Conservation (phyloP, 2,113 vertebrate species). For the Jaculus jaculus region DNA sequence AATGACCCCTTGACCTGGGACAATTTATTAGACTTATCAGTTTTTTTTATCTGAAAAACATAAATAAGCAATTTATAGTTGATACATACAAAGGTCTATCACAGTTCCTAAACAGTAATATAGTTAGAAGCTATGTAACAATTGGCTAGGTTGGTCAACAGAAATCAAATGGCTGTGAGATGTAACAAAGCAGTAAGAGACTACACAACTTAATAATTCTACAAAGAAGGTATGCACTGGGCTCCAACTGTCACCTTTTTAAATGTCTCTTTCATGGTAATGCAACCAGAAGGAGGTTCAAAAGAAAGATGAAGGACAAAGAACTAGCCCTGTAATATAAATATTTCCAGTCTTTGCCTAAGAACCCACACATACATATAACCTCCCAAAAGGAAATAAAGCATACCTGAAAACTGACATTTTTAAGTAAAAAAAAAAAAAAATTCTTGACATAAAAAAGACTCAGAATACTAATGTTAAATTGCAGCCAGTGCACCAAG, state of each 20-base stretch:
- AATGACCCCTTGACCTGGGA: background rate
- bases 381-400: background rate
- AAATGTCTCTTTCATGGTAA: background rate
- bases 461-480: background rate
- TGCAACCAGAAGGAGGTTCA: conserved; percentile 56
- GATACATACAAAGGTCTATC: background rate
- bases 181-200: conserved; percentile 38
- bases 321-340: conserved; percentile 32
- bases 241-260: conserved; percentile 28
- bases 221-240: background rate
- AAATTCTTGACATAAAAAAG: conserved; percentile 3
- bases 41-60: conserved; percentile 50
- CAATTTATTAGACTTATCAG: conserved; percentile 53
- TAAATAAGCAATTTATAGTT: conserved; percentile 39
- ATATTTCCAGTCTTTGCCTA: conserved; percentile 32
- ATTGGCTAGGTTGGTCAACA: background rate
- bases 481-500: conserved; percentile 47
- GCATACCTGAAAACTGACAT: background rate
- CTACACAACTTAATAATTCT: conserved; percentile 33
- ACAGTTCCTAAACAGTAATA: background rate
- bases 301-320: conserved; percentile 54
- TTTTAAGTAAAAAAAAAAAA: conserved; percentile 62
- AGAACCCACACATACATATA: background rate
- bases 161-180: conserved; percentile 21
- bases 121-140: background rate